Conservation (phyloP, 2,888 invertebrate species). For the Caenorhabditis sp. region DNA sequence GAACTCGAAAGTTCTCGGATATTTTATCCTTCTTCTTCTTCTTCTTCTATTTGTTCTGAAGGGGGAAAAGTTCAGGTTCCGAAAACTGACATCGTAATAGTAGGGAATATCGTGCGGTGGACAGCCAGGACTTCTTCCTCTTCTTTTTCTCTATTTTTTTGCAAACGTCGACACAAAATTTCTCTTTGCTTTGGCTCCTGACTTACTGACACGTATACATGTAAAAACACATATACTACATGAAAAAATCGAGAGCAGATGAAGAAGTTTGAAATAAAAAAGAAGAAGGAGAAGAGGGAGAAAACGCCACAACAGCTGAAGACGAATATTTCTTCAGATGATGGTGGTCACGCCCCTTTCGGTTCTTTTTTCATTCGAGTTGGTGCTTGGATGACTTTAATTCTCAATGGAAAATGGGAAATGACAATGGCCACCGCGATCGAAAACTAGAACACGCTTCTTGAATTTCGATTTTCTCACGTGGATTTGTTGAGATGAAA, state of each 20-base stretch:
- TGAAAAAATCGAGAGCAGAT: constrained; percentile 7
- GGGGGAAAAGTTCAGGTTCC: not conserved
- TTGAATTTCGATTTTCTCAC: too few relatives aligned
- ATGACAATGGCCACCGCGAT: too few relatives aligned
- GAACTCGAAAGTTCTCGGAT: not conserved
- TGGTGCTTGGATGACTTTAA: too few relatives aligned
- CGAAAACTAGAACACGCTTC: too few relatives aligned
- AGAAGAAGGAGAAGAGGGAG: constrained; percentile 22
- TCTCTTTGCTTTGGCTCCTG: not conserved
- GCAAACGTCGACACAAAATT: constrained; percentile 5
- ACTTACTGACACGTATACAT: not conserved
- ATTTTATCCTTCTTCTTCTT: too few relatives aligned
- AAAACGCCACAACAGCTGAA: constrained; percentile 12
- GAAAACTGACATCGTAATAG: not conserved
- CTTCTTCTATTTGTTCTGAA: not conserved
- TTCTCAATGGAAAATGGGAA: too few relatives aligned
- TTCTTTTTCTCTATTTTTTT: not conserved
- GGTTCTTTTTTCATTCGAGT: constrained; percentile 13
- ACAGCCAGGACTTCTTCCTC: not conserved
- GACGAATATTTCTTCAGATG: constrained; percentile 14
- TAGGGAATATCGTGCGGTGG: not conserved
- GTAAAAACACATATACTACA: not conserved
- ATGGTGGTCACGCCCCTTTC: constrained; percentile 9
- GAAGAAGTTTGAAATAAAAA: not conserved
- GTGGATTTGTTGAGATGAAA: too few relatives aligned